Conservation (phyloP, 2,113 vertebrate genomes). For the Rhinoptilus africanus region DNA sequence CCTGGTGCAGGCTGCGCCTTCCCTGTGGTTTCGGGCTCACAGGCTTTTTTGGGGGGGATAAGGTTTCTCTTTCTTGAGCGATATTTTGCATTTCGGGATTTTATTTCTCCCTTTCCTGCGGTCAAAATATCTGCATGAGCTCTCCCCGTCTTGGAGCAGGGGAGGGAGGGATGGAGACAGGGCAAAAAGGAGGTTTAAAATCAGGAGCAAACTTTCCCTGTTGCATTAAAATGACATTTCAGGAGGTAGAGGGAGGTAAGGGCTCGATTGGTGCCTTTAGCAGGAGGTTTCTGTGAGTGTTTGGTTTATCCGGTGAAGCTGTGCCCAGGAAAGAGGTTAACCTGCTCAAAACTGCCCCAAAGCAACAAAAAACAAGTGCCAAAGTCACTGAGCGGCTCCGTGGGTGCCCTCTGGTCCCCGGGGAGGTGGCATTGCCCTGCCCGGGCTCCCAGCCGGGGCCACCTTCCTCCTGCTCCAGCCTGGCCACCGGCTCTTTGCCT, state of each 20-base stretch:
- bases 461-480: not conserved
- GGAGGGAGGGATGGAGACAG: not conserved
- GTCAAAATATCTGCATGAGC: not conserved
- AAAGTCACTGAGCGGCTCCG: not conserved
- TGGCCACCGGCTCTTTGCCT: not conserved
- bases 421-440: not conserved
- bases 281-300: not conserved
- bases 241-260: not conserved
- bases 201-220: constrained; percentile 17
- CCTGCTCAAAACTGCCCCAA: not conserved
- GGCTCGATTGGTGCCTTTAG: not conserved
- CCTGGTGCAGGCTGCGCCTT: not conserved
- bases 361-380: not conserved
- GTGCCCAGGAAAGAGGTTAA: not conserved
- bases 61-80: not conserved
- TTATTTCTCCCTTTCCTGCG: not conserved
- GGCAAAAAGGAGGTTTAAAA: not conserved
- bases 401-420: not conserved
- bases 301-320: not conserved
- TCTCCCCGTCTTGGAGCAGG: not conserved
- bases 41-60: not conserved
- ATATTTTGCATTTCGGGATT: not conserved
- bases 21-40: not conserved
- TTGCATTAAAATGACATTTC: constrained; percentile 6
- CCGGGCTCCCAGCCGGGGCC: not conserved